Evolutionary conservation across 1,140 invertebrate genomes (phyloP), one percentile per base, ranked within the genome.

Genomic region (Achatina immaculata): DNA sequence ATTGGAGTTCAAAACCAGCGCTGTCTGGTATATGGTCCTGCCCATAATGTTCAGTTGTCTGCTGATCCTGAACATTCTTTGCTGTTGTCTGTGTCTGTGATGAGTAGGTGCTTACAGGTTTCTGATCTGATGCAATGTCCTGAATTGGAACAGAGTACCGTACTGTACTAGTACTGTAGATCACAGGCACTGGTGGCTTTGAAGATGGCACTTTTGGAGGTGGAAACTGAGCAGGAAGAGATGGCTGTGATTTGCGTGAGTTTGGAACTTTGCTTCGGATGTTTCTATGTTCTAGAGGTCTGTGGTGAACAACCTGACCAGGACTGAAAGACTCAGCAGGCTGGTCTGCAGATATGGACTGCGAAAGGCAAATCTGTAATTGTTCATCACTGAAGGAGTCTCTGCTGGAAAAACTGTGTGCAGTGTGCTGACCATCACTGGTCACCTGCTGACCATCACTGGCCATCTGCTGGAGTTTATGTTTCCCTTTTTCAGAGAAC

Each of bases 251-350:
- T 0, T 31, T 36, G 34, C n/a, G 31, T 36, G 21, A 14, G 1
- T 28, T 62, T 19, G 31, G 28, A 6, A 19, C 34, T 36, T 21
- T 76, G 36, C 14, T 43, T 6, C 40, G 38, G 48, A 16, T 34
- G 28, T 48, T n/a, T 48, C 1, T 73, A 36, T 38, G 51, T 21
- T 76, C 51, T 36, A 31, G 51, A 21, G 74, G 74, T 19, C 74
- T 42, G 24, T 78, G 65, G 36, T 78, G 76, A 68, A 78, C 68
- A 9, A 78, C 65, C 62, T 78, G 62, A 45, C 65, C 65, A 66
- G 76, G 58, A 28, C 65, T 78, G 28, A 68, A 68, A 6, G 34
- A n/a, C 28, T 78, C 62, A 14, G 65, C 6, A 43, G 38, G 62
- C 74, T 76, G 74, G 55, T 19, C 2, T 38, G 42, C 1, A 4